Percentiles rank a stretch among this genome's conserved stretches.
These are phyloP conservation scores for Heliconius ismenius DNA, from an alignment of 2,888 invertebrate species.

Conservation along the genomic window DNA sequence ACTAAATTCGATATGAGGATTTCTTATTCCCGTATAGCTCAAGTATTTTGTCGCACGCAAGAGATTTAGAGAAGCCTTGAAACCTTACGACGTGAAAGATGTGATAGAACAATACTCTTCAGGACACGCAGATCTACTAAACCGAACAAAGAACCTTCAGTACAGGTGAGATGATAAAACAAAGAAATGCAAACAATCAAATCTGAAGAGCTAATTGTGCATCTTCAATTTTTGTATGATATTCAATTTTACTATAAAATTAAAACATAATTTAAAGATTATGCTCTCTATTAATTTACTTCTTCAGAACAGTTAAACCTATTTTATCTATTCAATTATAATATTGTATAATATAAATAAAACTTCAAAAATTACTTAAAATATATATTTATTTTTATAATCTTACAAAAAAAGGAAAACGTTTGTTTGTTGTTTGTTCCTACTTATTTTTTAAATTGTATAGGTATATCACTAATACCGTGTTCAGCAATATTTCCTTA, in stretches of 20 bases:
- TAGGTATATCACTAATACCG: slow-evolving; percentile 9
- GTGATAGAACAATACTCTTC: slow-evolving; percentile 96
- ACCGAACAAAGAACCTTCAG: slow-evolving; percentile 93
- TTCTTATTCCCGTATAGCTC: slow-evolving; percentile 84
- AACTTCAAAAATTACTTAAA: neutral
- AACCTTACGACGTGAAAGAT: slow-evolving; percentile 97
- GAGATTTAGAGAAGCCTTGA: slow-evolving; percentile 95
- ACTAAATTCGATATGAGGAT: slow-evolving; percentile 44
- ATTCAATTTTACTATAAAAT: neutral
- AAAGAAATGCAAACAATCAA: slow-evolving; percentile 9
- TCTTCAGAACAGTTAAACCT: neutral
- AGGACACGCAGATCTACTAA: slow-evolving; percentile 92
- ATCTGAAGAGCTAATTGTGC: neutral
- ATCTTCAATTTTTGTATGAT: neutral
- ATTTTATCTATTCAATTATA: neutral
- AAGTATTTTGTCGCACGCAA: slow-evolving; percentile 94
- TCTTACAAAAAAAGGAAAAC: slow-evolving; percentile 3
- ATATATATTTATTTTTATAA: neutral
- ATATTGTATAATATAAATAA: neutral
- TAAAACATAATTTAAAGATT: neutral
- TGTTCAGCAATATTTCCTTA: neutral
- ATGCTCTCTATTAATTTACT: neutral
- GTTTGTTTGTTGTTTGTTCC: slow-evolving; percentile 39
- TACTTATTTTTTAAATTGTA: slow-evolving; percentile 35
- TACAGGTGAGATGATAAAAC: slow-evolving; percentile 84